These are phyloP conservation scores for Leptonema lineaticorne DNA, from an alignment of 1,140 invertebrate species.

Conservation along the genomic window DNA sequence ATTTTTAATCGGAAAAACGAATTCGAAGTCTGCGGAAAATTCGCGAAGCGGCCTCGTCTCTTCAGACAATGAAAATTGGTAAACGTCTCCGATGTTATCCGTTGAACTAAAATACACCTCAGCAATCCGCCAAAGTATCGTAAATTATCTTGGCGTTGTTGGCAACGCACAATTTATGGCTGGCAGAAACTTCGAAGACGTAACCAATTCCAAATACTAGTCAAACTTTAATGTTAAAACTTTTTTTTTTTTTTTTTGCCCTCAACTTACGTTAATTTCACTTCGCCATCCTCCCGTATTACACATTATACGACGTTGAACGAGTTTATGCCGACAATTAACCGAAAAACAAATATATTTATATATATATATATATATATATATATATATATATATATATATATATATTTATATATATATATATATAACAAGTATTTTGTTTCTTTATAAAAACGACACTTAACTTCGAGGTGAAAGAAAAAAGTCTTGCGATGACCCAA, in stretches of 20 bases:
- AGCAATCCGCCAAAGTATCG: slow-evolving; percentile 27
- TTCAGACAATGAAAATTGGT: background rate
- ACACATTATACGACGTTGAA: background rate
- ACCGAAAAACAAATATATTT: background rate
- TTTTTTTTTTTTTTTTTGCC: slow-evolving; percentile 6
- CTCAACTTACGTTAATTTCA: background rate
- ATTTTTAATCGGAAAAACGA: no score
- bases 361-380: no score
- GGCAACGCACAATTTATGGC: slow-evolving; percentile 26
- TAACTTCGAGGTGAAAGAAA: background rate
- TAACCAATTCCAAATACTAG: slow-evolving; percentile 1
- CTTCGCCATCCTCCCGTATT: no score
- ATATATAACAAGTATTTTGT: no score
- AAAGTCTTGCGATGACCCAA: background rate
- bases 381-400: no score
- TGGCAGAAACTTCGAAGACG: slow-evolving; percentile 16
- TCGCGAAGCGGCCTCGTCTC: no score
- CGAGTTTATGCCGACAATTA: background rate
- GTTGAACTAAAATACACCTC: background rate
- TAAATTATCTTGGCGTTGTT: slow-evolving; percentile 28
- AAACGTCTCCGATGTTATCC: background rate
- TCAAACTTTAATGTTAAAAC: slow-evolving; percentile 20
- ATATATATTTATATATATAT: no score
- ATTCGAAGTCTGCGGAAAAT: no score
- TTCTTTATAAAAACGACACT: no score